phyloP scores from a whole-genome alignment of 2,113 vertebrate genomes.

The Smithornis capensis region DNA sequence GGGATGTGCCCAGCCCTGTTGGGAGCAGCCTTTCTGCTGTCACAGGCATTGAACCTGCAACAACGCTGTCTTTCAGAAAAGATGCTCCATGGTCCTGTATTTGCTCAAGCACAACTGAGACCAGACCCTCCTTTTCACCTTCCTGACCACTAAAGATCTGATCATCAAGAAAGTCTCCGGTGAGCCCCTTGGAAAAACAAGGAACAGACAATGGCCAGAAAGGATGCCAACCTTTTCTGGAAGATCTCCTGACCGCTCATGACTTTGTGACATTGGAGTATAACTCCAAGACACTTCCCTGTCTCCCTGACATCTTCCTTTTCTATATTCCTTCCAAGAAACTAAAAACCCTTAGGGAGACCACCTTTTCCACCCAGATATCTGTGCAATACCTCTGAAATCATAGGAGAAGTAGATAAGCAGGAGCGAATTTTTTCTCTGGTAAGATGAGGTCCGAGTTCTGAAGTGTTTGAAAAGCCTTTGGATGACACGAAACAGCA shows the following conservation, averaged over 20 bases:
- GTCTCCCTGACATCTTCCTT: not conserved
- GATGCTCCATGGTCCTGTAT: not conserved
- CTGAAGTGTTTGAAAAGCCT: not conserved
- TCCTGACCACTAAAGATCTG: not conserved
- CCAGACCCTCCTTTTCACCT: not conserved
- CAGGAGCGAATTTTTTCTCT: not conserved
- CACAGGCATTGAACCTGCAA: fast-evolving
- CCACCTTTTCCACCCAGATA: not conserved
- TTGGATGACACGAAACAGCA: not conserved
- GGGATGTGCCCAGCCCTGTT: not conserved
- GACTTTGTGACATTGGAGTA: not conserved
- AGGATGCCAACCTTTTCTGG: not conserved
- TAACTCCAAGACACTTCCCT: not conserved
- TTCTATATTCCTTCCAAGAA: not conserved
- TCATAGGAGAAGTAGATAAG: not conserved
- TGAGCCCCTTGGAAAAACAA: not conserved
- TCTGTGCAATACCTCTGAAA: not conserved
- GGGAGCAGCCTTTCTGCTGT: not conserved
- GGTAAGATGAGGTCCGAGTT: not conserved
- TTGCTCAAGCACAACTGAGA: not conserved
- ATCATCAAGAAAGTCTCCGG: not conserved
- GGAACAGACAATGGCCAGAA: not conserved
- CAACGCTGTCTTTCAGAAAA: not conserved
- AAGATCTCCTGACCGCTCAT: not conserved
- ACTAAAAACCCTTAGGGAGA: not conserved